These are phyloP conservation scores for Salvelinus alpinus DNA, from an alignment of 2,113 vertebrate species.

Conservation along the genomic window DNA sequence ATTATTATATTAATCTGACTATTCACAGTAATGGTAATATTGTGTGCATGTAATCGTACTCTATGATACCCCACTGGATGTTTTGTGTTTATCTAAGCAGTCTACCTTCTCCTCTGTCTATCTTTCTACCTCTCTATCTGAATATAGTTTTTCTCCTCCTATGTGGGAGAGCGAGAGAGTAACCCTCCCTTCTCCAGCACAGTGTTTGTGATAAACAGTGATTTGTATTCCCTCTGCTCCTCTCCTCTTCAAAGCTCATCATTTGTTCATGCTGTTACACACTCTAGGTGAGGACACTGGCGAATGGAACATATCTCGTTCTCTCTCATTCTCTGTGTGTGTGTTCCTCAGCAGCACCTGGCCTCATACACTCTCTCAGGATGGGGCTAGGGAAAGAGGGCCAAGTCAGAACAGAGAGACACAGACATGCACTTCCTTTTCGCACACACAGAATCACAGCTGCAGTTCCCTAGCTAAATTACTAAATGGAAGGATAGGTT, in stretches of 20 bases:
- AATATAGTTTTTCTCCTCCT: neutral
- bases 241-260: constrained; percentile 67
- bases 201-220: constrained; percentile 54
- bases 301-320: neutral
- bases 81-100: too few relatives aligned
- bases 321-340: neutral
- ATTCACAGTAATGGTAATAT: too few relatives aligned
- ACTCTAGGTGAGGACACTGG: constrained; percentile 31
- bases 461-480: neutral
- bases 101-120: neutral
- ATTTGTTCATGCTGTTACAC: constrained; percentile 60
- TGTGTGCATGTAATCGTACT: too few relatives aligned
- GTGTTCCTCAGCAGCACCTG: constrained; percentile 6
- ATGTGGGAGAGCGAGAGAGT: neutral
- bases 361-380: neutral
- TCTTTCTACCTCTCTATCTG: neutral
- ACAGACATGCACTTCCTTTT: neutral
- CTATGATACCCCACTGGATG: too few relatives aligned
- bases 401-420: constrained; percentile 12
- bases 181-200: neutral
- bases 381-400: neutral
- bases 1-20: too few relatives aligned
- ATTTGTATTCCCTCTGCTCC: constrained; percentile 69
- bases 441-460: constrained; percentile 6
- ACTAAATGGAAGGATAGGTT: constrained; percentile 10